A percentile compares a stretch with the other conserved stretches of the same genome.
Conservation (phyloP, 2,888 invertebrate genomes). For the Penaeus monodon region DNA sequence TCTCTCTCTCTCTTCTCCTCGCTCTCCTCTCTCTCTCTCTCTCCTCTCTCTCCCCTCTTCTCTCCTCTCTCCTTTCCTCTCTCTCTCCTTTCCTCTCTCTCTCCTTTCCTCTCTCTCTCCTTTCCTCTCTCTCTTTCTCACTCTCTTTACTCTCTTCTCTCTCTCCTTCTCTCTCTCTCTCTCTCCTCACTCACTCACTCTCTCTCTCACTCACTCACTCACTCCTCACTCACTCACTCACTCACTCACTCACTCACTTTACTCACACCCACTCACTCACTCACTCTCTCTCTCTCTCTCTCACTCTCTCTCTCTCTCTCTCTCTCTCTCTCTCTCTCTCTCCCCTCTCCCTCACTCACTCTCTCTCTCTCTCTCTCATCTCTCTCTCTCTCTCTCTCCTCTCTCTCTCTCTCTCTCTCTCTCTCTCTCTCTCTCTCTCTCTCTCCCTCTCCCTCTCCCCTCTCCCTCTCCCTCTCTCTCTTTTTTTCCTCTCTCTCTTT, state of each 20-base stretch:
- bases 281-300: conserved; percentile 23
- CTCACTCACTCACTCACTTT: no score
- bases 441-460: background rate
- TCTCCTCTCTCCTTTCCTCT: no score
- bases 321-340: background rate
- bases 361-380: no score
- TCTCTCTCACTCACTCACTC: background rate
- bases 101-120: background rate
- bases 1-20: background rate
- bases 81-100: background rate
- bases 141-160: conserved; percentile 11
- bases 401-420: background rate
- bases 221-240: background rate
- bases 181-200: background rate
- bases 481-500: background rate
- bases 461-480: background rate
- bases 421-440: background rate
- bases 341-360: background rate
- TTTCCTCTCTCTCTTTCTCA: background rate
- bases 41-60: no score
- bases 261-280: conserved; percentile 16
- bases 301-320: background rate
- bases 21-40: rapidly evolving
- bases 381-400: no score
- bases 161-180: background rate